Conservation (phyloP, 2,888 invertebrate genomes). For the Cetonia aurata region DNA sequence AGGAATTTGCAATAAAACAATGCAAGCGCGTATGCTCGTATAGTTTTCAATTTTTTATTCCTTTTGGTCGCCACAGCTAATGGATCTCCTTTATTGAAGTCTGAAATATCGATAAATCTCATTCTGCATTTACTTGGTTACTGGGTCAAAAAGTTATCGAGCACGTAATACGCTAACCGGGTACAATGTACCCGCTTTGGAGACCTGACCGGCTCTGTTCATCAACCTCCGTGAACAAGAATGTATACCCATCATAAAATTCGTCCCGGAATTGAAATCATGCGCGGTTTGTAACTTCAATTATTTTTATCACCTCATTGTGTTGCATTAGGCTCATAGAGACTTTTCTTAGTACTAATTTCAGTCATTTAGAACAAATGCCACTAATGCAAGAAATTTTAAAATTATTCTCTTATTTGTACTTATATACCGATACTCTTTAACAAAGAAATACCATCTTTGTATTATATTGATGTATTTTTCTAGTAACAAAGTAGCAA, state of each 20-base stretch:
- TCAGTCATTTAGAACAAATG: too few species aligned
- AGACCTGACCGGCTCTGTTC: background rate
- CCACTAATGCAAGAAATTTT: too few species aligned
- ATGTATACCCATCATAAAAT: slow-evolving; percentile 24
- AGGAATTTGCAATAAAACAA: slow-evolving; percentile 11
- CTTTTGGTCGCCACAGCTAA: slow-evolving; percentile 1
- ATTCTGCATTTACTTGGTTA: slow-evolving; percentile 21
- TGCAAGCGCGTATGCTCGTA: background rate
- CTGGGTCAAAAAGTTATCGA: slow-evolving; percentile 34
- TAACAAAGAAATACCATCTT: too few species aligned
- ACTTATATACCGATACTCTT: too few species aligned
- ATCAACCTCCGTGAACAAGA: background rate
- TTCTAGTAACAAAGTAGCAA: too few species aligned
- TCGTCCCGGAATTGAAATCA: background rate
- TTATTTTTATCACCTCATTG: slow-evolving; percentile 5
- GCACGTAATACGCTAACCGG: slow-evolving; percentile 7
- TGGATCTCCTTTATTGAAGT: slow-evolving; percentile 28
- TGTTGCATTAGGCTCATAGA: too few species aligned
- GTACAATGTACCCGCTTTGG: slow-evolving; percentile 1
- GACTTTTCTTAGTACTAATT: too few species aligned
- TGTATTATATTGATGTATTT: too few species aligned
- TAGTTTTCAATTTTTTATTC: slow-evolving; percentile 8
- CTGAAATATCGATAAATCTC: slow-evolving; percentile 20
- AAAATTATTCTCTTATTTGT: too few species aligned
- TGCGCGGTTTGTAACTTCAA: background rate